Conservation (phyloP, 2,888 invertebrate species). For the Caenorhabditis imperialis region DNA sequence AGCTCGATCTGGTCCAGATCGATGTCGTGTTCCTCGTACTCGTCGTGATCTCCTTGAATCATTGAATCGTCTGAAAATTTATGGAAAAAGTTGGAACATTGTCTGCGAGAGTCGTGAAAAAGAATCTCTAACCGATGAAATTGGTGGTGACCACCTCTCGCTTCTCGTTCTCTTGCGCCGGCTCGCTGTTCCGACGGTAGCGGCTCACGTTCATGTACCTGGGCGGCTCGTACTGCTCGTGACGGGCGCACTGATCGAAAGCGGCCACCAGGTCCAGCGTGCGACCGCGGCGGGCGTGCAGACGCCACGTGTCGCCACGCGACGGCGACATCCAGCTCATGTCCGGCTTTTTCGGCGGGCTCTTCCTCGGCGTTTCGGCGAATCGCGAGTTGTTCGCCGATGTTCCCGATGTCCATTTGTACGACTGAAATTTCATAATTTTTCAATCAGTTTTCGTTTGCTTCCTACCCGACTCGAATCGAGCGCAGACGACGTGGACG, state of each 20-base stretch:
- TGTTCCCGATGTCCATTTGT: slow-evolving; percentile 46
- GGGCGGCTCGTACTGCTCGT: slow-evolving; percentile 26
- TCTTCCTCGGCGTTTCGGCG: slow-evolving; percentile 30
- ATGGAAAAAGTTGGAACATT: background rate
- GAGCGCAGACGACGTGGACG: slow-evolving; percentile 31
- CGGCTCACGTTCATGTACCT: slow-evolving; percentile 16
- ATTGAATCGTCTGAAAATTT: slow-evolving; percentile 46
- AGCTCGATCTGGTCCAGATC: slow-evolving; percentile 9
- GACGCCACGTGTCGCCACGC: slow-evolving; percentile 38
- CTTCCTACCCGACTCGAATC: slow-evolving; percentile 29
- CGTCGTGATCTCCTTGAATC: slow-evolving; percentile 44
- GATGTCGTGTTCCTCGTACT: slow-evolving; percentile 40
- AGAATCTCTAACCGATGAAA: slow-evolving; percentile 38
- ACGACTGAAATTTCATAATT: slow-evolving; percentile 41
- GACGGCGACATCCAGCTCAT: slow-evolving; percentile 52
- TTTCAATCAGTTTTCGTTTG: background rate
- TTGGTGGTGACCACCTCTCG: slow-evolving; percentile 33
- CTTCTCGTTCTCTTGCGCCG: slow-evolving; percentile 45
- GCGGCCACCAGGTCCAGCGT: slow-evolving; percentile 39
- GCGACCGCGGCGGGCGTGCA: slow-evolving; percentile 32
- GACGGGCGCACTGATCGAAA: slow-evolving; percentile 40
- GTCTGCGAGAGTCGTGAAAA: background rate
- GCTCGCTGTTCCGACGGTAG: slow-evolving; percentile 45
- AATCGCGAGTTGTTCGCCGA: slow-evolving; percentile 36
- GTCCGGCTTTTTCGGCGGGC: slow-evolving; percentile 30